Percentiles rank a stretch among this genome's conserved stretches.
These are phyloP conservation scores for Telenomus remus DNA, from an alignment of 1,140 invertebrate genomes.

Conservation along the genomic window DNA sequence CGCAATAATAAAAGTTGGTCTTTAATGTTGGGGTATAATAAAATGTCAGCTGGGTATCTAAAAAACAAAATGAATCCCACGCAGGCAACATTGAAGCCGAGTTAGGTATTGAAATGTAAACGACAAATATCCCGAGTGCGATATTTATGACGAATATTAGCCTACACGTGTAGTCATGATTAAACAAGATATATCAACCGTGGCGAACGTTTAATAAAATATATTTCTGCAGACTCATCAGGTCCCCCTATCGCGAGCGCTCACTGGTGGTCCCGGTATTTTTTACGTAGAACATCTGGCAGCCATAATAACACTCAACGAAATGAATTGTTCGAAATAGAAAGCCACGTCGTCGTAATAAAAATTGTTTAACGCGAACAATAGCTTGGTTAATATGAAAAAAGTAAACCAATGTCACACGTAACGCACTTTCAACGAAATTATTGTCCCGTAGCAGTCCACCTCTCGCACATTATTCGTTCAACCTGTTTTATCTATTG, in stretches of 20 bases:
- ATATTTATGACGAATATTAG: constrained; percentile 21
- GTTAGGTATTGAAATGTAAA: constrained; percentile 9
- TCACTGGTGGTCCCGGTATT: constrained; percentile 50
- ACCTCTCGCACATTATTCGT: constrained; percentile 23
- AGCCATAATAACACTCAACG: constrained; percentile 46
- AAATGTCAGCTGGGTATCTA: constrained; percentile 2
- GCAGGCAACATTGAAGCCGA: constrained; percentile 1
- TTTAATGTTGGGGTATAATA: too few species aligned
- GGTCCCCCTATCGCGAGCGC: background rate
- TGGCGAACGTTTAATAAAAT: constrained; percentile 33
- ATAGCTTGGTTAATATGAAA: constrained; percentile 27
- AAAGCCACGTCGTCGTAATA: constrained; percentile 42
- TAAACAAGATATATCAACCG: constrained; percentile 30
- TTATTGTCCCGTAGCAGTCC: constrained; percentile 23
- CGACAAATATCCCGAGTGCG: background rate
- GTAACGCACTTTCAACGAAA: constrained; percentile 29
- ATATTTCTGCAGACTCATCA: constrained; percentile 11
- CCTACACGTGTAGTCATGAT: constrained; percentile 15
- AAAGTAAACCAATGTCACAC: constrained; percentile 23
- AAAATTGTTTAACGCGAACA: constrained; percentile 45
- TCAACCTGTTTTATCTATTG: constrained; percentile 26
- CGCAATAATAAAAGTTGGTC: background rate
- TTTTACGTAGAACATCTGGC: constrained; percentile 49
- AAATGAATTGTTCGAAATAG: constrained; percentile 51
- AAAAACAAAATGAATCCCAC: constrained; percentile 1